Conservation (phyloP, 2,113 vertebrate genomes). For the Hydrochoerus hydrochaeris region DNA sequence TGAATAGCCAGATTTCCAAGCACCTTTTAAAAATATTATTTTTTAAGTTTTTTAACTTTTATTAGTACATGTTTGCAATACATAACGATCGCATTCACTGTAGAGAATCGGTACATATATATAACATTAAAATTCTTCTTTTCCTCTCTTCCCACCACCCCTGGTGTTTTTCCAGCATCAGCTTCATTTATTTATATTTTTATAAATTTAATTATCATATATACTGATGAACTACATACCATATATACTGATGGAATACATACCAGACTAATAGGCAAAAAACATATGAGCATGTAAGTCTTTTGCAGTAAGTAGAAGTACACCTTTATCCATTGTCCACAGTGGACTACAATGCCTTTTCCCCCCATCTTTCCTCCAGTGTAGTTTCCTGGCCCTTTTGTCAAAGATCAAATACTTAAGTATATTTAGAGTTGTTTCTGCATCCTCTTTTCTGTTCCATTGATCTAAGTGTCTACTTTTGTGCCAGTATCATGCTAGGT, state of each 20-base stretch:
- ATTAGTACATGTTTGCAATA: neutral
- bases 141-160: neutral
- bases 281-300: neutral
- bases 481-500: neutral
- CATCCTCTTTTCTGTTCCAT: neutral
- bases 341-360: neutral
- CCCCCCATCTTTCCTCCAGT: neutral
- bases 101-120: neutral
- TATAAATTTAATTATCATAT: neutral
- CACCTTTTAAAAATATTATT: neutral
- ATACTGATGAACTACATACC: neutral
- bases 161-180: neutral
- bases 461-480: neutral
- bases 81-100: neutral
- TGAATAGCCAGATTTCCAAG: neutral
- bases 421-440: neutral
- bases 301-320: neutral
- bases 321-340: neutral
- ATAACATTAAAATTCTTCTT: neutral
- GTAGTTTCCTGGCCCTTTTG: neutral
- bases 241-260: neutral
- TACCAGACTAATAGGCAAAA: neutral
- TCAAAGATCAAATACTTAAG: neutral
- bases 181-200: neutral
- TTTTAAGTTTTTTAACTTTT: neutral